Evolutionary conservation across 2,113 vertebrate genomes (phyloP), one percentile per base, ranked within the genome.

Genomic region (Camelus dromedarius): DNA sequence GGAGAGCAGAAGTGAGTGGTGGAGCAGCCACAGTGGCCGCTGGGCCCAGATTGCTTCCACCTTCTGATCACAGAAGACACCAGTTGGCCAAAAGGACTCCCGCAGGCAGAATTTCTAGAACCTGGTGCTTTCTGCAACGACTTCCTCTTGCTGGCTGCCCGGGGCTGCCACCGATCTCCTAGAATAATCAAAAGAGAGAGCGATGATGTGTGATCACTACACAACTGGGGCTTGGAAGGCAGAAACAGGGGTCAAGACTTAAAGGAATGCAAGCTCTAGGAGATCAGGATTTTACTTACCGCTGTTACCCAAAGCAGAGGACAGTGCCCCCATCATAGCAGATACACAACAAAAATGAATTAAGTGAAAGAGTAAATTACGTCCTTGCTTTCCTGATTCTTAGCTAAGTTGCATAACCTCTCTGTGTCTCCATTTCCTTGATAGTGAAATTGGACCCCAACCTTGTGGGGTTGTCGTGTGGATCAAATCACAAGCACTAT

Each of bases 261-360:
- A 12, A 0, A 4, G n/a, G 48, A 48, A 9, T 0, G 16, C 9
- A 30, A 67, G 26, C 48, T 11, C n/a, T 42, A 1, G 0, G 13
- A 5, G 30, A 32, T 7, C 2, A 35, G 8, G 19, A 58, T 30
- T 75, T 80, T n/a, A 19, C 24, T 35, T 35, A 19, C 1, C 0
- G 5, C 48, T 12, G 2, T 16, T 54, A 7, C 32, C 35, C 3
- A 5, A 24, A 30, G 19, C 46, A 8, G 2, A 50, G 38, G 58
- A 66, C 48, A 26, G 46, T 1, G 48, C 73, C 92, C 28, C 26
- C 26, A 62, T 42, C 48, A 26, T 1, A 38, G 46, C 3, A 32
- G 52, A 38, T 9, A 0, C 4, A 16, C 19, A 46, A 60, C 13
- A 13, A 7, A 32, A 16, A 11, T 9, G 14, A 75, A 60, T 48